Conservation (phyloP, 2,113 vertebrate genomes). For the Cyanistes caeruleus region DNA sequence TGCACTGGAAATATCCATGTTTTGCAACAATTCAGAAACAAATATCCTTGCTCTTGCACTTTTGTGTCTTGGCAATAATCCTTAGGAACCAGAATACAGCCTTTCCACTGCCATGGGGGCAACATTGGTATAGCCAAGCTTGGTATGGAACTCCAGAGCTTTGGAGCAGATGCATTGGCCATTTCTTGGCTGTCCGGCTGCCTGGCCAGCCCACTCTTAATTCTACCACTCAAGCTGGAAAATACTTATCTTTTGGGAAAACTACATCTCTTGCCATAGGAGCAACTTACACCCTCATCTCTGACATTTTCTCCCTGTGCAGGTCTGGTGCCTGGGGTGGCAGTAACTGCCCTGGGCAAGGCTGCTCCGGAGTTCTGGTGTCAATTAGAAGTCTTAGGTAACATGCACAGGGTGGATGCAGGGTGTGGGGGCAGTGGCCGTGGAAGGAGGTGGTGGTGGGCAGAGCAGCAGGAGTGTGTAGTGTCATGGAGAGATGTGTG, state of each 20-base stretch:
- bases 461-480: not conserved
- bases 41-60: not conserved
- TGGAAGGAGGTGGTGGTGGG: not conserved
- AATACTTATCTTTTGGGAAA: not conserved
- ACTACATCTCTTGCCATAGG: not conserved
- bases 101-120: not conserved
- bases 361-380: not conserved
- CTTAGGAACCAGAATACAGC: not conserved
- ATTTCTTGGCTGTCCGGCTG: not conserved
- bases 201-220: not conserved
- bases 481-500: not conserved
- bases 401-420: not conserved
- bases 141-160: not conserved
- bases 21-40: not conserved
- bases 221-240: not conserved
- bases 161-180: not conserved
- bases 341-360: not conserved
- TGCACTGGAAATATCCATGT: not conserved
- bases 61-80: not conserved
- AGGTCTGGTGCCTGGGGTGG: not conserved
- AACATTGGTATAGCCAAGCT: not conserved
- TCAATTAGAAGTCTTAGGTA: not conserved
- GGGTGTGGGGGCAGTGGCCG: accelerated
- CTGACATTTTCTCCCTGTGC: not conserved
- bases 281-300: not conserved